phyloP scores from a whole-genome alignment of 92 coral and sea anemone genomes.

The Pocillopora grandis region DNA sequence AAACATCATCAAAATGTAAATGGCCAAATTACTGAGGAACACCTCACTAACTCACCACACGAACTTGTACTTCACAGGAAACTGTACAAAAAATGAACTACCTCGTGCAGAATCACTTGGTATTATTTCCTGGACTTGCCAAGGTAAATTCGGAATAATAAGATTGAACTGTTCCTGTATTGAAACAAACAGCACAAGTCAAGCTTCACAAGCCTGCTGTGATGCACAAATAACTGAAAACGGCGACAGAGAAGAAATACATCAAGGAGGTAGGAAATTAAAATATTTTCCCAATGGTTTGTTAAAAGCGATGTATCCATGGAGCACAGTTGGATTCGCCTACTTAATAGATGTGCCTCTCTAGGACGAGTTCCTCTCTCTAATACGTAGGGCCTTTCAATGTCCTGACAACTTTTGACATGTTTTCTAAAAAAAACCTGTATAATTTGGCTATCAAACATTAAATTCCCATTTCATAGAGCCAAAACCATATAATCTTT shows the following conservation, averaged over 20 bases:
- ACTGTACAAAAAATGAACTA: neutral
- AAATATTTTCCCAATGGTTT: neutral
- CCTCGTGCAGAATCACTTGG: neutral
- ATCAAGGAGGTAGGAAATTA: neutral
- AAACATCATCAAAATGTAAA: too few species aligned
- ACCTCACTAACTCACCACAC: too few species aligned
- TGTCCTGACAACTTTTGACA: too few species aligned
- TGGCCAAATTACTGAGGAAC: too few species aligned
- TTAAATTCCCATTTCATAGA: neutral
- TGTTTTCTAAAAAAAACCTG: too few species aligned
- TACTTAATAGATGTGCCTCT: too few species aligned
- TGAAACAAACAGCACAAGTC: neutral
- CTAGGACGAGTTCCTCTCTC: too few species aligned
- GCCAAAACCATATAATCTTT: neutral
- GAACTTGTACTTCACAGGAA: neutral
- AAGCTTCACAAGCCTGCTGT: slow-evolving; percentile 1
- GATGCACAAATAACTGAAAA: neutral
- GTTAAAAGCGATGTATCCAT: neutral
- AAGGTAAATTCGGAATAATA: slow-evolving; percentile 18
- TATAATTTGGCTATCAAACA: too few species aligned
- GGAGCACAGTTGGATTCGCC: too few species aligned
- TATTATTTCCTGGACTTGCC: slow-evolving; percentile 3
- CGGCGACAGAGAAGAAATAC: neutral
- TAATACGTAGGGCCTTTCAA: too few species aligned
- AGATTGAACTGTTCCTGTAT: slow-evolving; percentile 10